Conservation (phyloP, 2,797 vertebrate species). For the Sternarchorhynchus goeldii region DNA sequence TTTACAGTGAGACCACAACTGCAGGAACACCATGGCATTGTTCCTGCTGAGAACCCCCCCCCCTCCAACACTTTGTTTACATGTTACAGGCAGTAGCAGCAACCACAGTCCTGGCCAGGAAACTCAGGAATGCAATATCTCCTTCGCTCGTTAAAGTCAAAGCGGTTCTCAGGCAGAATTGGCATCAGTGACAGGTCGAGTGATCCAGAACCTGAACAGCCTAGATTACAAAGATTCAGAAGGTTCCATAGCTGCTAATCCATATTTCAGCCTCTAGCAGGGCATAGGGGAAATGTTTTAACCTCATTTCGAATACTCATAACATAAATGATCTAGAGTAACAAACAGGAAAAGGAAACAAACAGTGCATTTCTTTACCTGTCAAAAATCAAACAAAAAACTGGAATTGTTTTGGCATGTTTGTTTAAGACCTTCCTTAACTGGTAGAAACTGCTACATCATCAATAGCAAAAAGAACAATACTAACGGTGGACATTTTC, state of each 20-base stretch:
- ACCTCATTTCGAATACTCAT: too few relatives aligned
- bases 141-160: neutral
- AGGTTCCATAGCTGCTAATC: neutral
- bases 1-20: conserved; percentile 22
- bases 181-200: neutral
- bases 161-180: neutral
- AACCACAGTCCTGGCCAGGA: conserved; percentile 30
- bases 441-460: neutral
- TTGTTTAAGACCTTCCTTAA: too few relatives aligned
- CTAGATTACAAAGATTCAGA: neutral
- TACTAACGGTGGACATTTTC: neutral
- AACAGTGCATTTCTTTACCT: too few relatives aligned
- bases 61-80: conserved; percentile 28
- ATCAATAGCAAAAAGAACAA: conserved; percentile 37
- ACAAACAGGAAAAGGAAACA: too few relatives aligned
- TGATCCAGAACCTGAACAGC: neutral
- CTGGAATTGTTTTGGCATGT: too few relatives aligned
- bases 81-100: conserved; percentile 35
- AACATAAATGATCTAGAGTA: too few relatives aligned
- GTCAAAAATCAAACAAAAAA: too few relatives aligned
- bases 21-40: conserved; percentile 19
- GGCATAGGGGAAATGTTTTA: too few relatives aligned
- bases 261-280: neutral
- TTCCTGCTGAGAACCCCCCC: conserved; percentile 1
- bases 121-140: conserved; percentile 21